A percentile compares a stretch with the other conserved stretches of the same genome.
Evolutionary conservation across 2,797 vertebrate species (phyloP).

Genomic region (Sebastes umbrosus): DNA sequence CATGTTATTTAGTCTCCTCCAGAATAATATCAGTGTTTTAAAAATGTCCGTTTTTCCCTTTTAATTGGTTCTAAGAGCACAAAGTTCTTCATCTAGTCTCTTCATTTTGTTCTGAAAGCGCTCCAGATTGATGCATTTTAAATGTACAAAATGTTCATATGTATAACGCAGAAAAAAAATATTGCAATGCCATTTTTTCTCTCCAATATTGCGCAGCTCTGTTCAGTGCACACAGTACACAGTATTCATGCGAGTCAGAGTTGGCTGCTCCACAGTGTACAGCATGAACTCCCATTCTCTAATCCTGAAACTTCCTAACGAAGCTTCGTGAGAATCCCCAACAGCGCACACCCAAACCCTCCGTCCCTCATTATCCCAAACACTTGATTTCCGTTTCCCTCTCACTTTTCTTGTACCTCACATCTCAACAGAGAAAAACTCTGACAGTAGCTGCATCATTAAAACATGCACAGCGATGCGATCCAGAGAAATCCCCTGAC

Average conservation of each 20-base stretch:
- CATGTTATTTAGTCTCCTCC: no score
- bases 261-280: background rate
- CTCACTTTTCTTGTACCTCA: conserved; percentile 20
- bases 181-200: no score
- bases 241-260: background rate
- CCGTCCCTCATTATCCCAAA: conserved; percentile 50
- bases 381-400: conserved; percentile 40
- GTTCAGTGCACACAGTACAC: background rate
- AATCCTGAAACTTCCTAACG: conserved; percentile 22
- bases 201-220: background rate
- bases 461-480: conserved; percentile 41
- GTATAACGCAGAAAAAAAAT: no score
- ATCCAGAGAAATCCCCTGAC: conserved; percentile 47
- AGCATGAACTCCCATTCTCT: background rate
- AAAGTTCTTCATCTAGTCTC: no score
- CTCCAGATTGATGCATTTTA: no score
- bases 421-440: conserved; percentile 21
- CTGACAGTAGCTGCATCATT: conserved; percentile 45
- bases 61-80: no score
- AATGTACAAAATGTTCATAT: no score
- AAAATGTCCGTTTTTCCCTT: no score
- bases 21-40: no score
- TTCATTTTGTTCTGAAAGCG: accelerated
- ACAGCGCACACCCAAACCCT: conserved; percentile 1
- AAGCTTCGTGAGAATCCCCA: conserved; percentile 26